These are phyloP conservation scores for Cryptus viduatorius DNA, from an alignment of 2,888 invertebrate genomes.

Conservation along the genomic window DNA sequence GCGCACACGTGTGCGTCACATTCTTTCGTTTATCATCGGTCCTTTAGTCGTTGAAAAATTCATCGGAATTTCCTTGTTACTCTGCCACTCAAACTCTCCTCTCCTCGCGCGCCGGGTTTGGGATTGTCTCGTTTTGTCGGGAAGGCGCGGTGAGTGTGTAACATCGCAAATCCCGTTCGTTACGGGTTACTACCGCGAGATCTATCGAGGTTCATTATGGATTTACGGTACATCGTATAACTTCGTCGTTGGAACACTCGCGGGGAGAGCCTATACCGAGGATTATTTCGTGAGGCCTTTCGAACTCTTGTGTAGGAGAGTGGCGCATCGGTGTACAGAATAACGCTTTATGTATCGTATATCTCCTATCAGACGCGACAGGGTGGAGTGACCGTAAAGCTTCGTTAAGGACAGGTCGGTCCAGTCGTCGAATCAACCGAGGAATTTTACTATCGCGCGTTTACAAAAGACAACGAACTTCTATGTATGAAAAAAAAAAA, in stretches of 20 bases:
- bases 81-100: neutral
- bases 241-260: slow-evolving; percentile 58
- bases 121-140: slow-evolving; percentile 18
- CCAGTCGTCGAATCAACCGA: slow-evolving; percentile 27
- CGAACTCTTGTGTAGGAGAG: slow-evolving; percentile 23
- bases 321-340: neutral
- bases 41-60: slow-evolving; percentile 19
- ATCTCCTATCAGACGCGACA: slow-evolving; percentile 31
- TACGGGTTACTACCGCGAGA: slow-evolving; percentile 77
- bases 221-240: slow-evolving; percentile 71
- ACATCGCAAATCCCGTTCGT: slow-evolving; percentile 77
- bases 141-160: slow-evolving; percentile 26
- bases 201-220: slow-evolving; percentile 76
- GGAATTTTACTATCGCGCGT: slow-evolving; percentile 11
- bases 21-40: slow-evolving; percentile 37
- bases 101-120: neutral
- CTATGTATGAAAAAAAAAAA: neutral
- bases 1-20: slow-evolving; percentile 30
- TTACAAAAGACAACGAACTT: slow-evolving; percentile 1
- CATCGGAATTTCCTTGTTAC: slow-evolving; percentile 40
- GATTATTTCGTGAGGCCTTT: slow-evolving; percentile 64
- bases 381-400: slow-evolving; percentile 66
- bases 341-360: neutral
- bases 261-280: slow-evolving; percentile 48
- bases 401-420: slow-evolving; percentile 63